Evolutionary conservation across 2,797 vertebrate species (phyloP), one percentile per base, ranked within the genome.

Genomic region (Gymnothorax javanicus): DNA sequence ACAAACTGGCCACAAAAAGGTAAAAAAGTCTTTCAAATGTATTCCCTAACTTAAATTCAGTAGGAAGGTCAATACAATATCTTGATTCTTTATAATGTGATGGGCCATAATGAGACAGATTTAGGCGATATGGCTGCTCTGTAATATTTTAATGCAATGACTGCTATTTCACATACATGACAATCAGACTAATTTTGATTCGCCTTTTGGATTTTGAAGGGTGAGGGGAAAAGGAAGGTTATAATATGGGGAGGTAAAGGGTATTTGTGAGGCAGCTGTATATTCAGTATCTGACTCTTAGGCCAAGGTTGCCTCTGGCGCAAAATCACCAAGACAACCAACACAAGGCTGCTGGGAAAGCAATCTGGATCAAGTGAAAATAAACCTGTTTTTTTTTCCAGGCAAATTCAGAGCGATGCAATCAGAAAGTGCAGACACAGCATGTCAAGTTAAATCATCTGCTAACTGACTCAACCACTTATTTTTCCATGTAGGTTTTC

Each of bases 291-390:
- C 82, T 33, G 82, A 62, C 43, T 62, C 20, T 54, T 43, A 17
- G 58, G 58, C 82, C 56, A 83, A 83, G 82, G 82, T 25, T 13
- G 20, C 25, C 82, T 33, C 25, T 56, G 33, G 25, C 82, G 27
- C 23, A 12, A 13, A 33, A 83, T 83, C 15, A 8, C 57, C 25
- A 60, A 60, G 82, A 43, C 82, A 57, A 60, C 82, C 20, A 17
- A 83, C 15, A 60, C 82, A 83, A 83, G 82, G 57, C 82, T 58
- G 60, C 59, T 43, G 77, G 50, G 56, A 81, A 81, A n/a, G 17
- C 50, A 81, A 81, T 77, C 73, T 77, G 73, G 43, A 77, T 77
- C 73, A 52, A 77, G 73, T 77, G 73, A 77, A 77, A 77, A 77
- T 58, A 58, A 83, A 83, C 82, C 54, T 23, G 27, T n/a, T 73